Base-by-base conservation (phyloP, 92 coral and sea anemone species). In the Desmophyllum pertusum region DNA sequence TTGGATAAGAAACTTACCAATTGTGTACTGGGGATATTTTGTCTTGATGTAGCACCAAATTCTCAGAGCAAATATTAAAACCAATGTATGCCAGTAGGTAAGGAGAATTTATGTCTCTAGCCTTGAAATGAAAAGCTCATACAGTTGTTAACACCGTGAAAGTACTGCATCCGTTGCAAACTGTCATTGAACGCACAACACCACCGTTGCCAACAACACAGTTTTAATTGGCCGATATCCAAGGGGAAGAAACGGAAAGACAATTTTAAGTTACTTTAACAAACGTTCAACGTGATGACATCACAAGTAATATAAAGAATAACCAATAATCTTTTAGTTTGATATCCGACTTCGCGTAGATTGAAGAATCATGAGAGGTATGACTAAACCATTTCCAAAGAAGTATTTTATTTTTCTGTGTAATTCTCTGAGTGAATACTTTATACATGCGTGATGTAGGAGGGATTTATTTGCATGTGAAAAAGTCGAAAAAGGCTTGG, bases 391-490 rank as follows among this genome's bases (percentile, higher is more conserved):
- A 11, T 36, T 33, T 5, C 73, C 39, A 30, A 65, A 5, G n/a
- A 31, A 33, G 30, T 25, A 3, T n/a, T 62, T 6, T 8, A 25
- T 7, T 36, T 67, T 66, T 62, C 15, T 4, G 29, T 8, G 29
- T 62, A 27, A 25, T 62, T 62, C 36, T 67, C 73, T 5, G 27
- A 67, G n/a, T 4, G 41, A 17, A 11, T 33, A 66, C 13, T 31
- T 31, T 8, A 18, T 3, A 62, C 25, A 5, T 4, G 31, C 35
- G 71, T 33, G 71, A 35, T 66, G 42, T 15, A 36, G 73, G 42
- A 17, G 73, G 25, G 45, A 67, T 35, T 66, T 66, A 37, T 35
- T 35, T 67, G 73, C 73, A 67, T 67, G 42, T n/a, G n/a, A n/a
- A n/a, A n/a, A n/a, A n/a, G n/a, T n/a, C n/a, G n/a, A 37, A 65